phyloP scores from a whole-genome alignment of 2,113 vertebrate genomes.

The Protobothrops mucrosquamatus region DNA sequence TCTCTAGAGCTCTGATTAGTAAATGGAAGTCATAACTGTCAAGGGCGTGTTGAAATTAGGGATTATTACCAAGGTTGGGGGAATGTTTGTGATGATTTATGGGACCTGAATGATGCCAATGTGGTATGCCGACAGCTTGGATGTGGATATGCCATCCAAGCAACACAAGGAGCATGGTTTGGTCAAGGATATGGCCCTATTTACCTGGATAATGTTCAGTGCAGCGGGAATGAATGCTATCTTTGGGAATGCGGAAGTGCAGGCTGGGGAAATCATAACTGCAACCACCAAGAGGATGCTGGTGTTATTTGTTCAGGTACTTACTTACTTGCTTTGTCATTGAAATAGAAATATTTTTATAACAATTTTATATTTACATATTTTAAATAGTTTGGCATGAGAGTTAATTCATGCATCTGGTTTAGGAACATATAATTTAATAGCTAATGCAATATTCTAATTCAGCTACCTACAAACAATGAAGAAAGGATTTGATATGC shows the following conservation, averaged over 20 bases:
- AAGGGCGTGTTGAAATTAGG: background rate
- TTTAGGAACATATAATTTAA: background rate
- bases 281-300: background rate
- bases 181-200: background rate
- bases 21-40: background rate
- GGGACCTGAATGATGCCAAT: background rate
- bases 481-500: background rate
- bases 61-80: background rate
- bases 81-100: background rate
- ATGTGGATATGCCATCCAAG: background rate
- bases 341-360: background rate
- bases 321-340: background rate
- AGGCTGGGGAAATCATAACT: background rate
- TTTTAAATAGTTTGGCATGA: background rate
- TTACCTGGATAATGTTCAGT: background rate
- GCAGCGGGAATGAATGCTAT: background rate
- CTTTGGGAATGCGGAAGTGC: background rate
- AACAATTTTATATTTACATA: background rate
- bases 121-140: slow-evolving; percentile 10
- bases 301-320: slow-evolving; percentile 13
- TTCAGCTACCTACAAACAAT: background rate
- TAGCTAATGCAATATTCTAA: background rate
- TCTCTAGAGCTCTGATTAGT: background rate
- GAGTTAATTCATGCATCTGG: background rate
- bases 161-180: background rate